Evolutionary conservation across 1,140 invertebrate species (phyloP), one percentile per base, ranked within the genome.

Genomic region (Hirudo medicinalis): DNA sequence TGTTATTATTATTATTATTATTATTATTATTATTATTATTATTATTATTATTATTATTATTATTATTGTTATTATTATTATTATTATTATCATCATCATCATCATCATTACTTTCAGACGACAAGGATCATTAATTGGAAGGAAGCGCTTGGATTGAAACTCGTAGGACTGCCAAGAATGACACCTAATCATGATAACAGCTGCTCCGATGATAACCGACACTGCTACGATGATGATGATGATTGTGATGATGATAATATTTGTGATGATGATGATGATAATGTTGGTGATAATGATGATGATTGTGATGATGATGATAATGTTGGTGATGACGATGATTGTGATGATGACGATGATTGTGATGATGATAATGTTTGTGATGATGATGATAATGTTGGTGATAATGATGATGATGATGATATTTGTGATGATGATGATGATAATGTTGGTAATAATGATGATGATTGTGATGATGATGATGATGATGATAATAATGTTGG

Each of bases 391-490:
- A 15, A 63, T n/a, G 57, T 8, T 22, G 57, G 19, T 22, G 57
- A 63, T 15, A 15, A 63, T 11, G 57, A 22, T 22, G 19, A 63
- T 63, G 57, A 32, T 22, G 29, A 63, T 15, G 57, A n/a, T 22
- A 15, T 8, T 63, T 4, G 17, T n/a, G 57, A 63, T 15, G 57
- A 11, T 32, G 57, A 63, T 2, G 43, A 49, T 49, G 43, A 49
- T 49, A 17, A 49, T n/a, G n/a, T n/a, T n/a, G n/a, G n/a, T n/a
- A n/a, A 11, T 63, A 15, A 63, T 22, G 57, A 63, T n/a, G 57
- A 63, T 63, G 57, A 63, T 63, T 4, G 17, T 32, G 57, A 63
- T 63, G 57, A 63, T 20, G 57, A 63, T 63, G 57, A 63, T 32
- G 57, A 63, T 63, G 57, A 63, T 32, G 57, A 63, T n/a, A 15